These are phyloP conservation scores for Potamarius usumacintae DNA, from an alignment of 2,113 vertebrate genomes.

Conservation along the genomic window DNA sequence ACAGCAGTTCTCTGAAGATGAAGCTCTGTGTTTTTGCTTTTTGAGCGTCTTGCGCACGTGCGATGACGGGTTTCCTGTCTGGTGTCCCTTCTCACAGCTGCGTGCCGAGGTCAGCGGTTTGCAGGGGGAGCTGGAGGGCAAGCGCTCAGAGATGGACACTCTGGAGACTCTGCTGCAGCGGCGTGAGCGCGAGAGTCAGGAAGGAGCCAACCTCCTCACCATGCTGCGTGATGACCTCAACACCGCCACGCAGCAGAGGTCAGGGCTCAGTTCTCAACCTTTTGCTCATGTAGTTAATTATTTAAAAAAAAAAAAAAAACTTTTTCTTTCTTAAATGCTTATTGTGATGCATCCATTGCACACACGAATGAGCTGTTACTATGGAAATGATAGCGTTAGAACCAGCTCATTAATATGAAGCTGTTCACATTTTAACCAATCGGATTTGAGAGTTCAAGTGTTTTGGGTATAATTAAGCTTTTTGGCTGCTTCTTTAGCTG, in stretches of 20 bases:
- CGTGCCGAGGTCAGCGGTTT: conserved; percentile 74
- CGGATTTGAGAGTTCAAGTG: background rate
- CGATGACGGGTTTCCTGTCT: conserved; percentile 40
- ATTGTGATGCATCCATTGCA: too few relatives aligned
- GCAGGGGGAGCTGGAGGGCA: conserved; percentile 72
- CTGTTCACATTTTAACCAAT: background rate
- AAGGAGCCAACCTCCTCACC: conserved; percentile 78
- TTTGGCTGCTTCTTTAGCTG: background rate
- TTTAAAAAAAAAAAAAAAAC: too few relatives aligned
- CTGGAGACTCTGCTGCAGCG: conserved; percentile 79
- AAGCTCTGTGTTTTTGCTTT: conserved; percentile 27
- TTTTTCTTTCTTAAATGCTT: too few relatives aligned
- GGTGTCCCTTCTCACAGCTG: conserved; percentile 69
- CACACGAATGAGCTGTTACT: too few relatives aligned
- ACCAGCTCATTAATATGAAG: background rate
- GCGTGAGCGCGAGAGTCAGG: conserved; percentile 80
- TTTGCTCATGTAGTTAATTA: too few relatives aligned
- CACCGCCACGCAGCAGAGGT: conserved; percentile 79
- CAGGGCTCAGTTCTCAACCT: conserved; percentile 21
- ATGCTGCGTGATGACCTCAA: conserved; percentile 83
- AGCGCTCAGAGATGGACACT: conserved; percentile 76
- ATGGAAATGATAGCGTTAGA: too few relatives aligned
- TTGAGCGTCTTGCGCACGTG: background rate
- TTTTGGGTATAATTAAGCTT: background rate
- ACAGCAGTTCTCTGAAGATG: background rate